Conservation (phyloP, 2,888 invertebrate genomes). For the Drepanosiphum platanoidis region DNA sequence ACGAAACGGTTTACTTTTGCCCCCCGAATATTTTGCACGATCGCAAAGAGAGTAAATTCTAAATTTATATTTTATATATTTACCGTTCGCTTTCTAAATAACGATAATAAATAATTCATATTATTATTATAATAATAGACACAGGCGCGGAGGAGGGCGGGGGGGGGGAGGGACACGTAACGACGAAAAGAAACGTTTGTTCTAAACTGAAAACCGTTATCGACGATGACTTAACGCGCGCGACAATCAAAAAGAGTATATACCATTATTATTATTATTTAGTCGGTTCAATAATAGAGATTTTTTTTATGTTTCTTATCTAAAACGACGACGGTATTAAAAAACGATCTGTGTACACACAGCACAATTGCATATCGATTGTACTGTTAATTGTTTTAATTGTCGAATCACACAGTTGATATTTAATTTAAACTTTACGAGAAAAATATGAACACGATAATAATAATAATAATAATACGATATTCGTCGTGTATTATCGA, state of each 20-base stretch:
- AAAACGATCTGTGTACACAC: background rate
- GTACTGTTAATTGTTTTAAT: constrained; percentile 27
- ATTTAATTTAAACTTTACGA: background rate
- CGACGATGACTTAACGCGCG: background rate
- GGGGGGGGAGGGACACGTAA: too few relatives aligned
- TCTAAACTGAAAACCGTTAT: background rate
- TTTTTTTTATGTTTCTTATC: constrained; percentile 24
- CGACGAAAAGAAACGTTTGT: background rate
- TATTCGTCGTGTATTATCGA: constrained; percentile 1
- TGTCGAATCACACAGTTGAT: background rate
- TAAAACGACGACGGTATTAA: background rate
- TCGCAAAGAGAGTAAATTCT: too few relatives aligned
- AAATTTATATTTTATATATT: too few relatives aligned
- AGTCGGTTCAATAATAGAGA: background rate
- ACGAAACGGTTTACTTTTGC: too few relatives aligned
- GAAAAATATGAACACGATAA: background rate
- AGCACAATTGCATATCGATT: background rate
- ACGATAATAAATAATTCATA: too few relatives aligned
- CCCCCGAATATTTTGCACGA: too few relatives aligned
- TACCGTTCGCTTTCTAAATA: too few relatives aligned
- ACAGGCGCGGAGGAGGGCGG: too few relatives aligned
- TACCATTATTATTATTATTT: too few relatives aligned
- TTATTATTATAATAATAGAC: too few relatives aligned
- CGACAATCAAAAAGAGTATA: too few relatives aligned
- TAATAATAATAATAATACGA: background rate